phyloP scores from a whole-genome alignment of 2,888 invertebrate genomes.

The Netelia melanura region DNA sequence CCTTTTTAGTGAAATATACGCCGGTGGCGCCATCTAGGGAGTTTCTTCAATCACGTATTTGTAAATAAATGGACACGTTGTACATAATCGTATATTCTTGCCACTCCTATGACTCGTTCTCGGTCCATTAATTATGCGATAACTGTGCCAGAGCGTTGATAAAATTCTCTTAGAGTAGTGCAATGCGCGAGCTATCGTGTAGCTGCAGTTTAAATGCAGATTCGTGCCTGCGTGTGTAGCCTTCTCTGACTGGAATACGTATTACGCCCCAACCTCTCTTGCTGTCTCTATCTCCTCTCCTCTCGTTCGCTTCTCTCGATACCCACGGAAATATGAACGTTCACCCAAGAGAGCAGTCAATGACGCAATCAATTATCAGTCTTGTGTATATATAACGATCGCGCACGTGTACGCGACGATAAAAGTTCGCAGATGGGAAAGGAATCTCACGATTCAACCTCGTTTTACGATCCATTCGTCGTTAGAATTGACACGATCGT shows the following conservation, averaged over 20 bases:
- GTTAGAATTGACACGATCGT: no score
- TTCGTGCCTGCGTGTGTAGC: background rate
- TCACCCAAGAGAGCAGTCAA: conserved; percentile 18
- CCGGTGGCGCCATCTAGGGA: background rate
- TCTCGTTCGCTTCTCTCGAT: background rate
- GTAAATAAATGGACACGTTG: conserved; percentile 1
- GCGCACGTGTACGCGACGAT: conserved; percentile 3
- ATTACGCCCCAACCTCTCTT: background rate
- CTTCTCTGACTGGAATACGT: conserved; percentile 3
- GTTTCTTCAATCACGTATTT: background rate
- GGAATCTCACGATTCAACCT: background rate
- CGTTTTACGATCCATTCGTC: background rate
- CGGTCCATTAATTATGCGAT: conserved; percentile 23
- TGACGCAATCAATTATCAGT: conserved; percentile 33
- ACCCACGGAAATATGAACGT: conserved; percentile 1
- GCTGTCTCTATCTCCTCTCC: no score
- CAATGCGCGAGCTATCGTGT: conserved; percentile 2
- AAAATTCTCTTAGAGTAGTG: conserved; percentile 41
- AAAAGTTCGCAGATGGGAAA: background rate
- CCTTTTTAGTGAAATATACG: background rate
- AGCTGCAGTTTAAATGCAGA: conserved; percentile 9
- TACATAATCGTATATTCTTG: conserved; percentile 14
- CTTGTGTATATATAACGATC: background rate
- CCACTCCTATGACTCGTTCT: conserved; percentile 7
- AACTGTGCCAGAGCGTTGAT: conserved; percentile 37